These are phyloP conservation scores for Oryzias celebensis DNA, from an alignment of 2,113 vertebrate genomes.

Conservation along the genomic window DNA sequence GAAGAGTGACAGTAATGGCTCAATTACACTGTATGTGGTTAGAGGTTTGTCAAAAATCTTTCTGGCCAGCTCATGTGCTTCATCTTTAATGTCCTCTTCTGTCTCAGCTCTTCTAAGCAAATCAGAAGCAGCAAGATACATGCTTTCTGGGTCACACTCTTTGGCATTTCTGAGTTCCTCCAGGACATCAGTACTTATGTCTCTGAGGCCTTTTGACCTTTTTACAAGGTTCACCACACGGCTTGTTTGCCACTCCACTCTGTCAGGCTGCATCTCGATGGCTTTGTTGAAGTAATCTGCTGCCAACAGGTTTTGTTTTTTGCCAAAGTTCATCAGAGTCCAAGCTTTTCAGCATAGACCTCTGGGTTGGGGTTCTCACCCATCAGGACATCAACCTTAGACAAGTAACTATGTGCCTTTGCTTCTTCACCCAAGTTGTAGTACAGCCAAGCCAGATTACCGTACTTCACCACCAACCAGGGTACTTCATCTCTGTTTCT, in stretches of 20 bases:
- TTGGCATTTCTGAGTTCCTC: slow-evolving; percentile 45
- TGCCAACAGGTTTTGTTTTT: slow-evolving; percentile 10
- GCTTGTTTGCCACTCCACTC: slow-evolving; percentile 57
- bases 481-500: slow-evolving; percentile 58
- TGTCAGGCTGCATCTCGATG: slow-evolving; percentile 59
- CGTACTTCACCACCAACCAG: slow-evolving; percentile 63
- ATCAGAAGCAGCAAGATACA: slow-evolving; percentile 45
- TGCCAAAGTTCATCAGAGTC: slow-evolving; percentile 62
- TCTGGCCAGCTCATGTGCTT: slow-evolving; percentile 35
- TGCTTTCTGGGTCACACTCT: slow-evolving; percentile 47
- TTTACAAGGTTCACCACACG: slow-evolving; percentile 11
- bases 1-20: slow-evolving; percentile 38
- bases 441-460: slow-evolving; percentile 67
- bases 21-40: slow-evolving; percentile 54
- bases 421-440: slow-evolving; percentile 18
- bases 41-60: slow-evolving; percentile 38
- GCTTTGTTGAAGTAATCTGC: slow-evolving; percentile 56
- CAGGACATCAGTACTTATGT: slow-evolving; percentile 1
- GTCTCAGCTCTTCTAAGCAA: slow-evolving; percentile 14
- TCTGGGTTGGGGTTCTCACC: slow-evolving; percentile 52
- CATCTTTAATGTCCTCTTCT: slow-evolving; percentile 6
- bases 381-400: slow-evolving; percentile 26
- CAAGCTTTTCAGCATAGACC: slow-evolving; percentile 64
- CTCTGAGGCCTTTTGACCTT: rapidly evolving
- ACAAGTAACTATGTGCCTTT: slow-evolving; percentile 32